Conservation (phyloP, 2,888 invertebrate genomes). For the Syrista parreyssii region DNA sequence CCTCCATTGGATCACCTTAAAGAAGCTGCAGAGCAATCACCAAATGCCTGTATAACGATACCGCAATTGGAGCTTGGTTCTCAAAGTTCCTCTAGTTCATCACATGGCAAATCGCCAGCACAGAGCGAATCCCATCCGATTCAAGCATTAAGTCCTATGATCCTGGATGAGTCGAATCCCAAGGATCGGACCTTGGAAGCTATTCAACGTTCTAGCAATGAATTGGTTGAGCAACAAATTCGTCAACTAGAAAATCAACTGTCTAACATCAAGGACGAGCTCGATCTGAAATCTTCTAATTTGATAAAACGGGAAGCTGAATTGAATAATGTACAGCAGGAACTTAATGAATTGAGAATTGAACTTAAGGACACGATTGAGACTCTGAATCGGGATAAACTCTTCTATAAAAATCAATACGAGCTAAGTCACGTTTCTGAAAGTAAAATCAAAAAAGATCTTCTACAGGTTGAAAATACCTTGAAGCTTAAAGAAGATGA, state of each 20-base stretch:
- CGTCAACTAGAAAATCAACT: conserved; percentile 73
- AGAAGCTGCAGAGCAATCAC: conserved; percentile 33
- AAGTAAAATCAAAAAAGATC: conserved; percentile 69
- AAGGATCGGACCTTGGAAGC: conserved; percentile 21
- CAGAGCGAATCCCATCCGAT: neutral
- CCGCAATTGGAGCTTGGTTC: conserved; percentile 54
- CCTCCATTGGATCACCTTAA: conserved; percentile 13
- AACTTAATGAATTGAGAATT: conserved; percentile 70
- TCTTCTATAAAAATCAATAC: conserved; percentile 70
- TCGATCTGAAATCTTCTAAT: conserved; percentile 72
- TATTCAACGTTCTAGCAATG: conserved; percentile 5
- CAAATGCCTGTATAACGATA: conserved; percentile 38
- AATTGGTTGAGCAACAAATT: conserved; percentile 17
- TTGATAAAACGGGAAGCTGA: conserved; percentile 72
- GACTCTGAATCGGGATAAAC: conserved; percentile 70
- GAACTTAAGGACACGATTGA: conserved; percentile 70
- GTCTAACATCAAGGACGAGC: conserved; percentile 70
- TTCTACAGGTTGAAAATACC: conserved; percentile 70
- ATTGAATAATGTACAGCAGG: conserved; percentile 68
- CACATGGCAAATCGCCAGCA: neutral
- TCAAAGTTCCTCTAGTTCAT: conserved; percentile 33
- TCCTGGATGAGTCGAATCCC: neutral
- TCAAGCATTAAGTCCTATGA: neutral
- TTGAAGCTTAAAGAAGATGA: conserved; percentile 65
- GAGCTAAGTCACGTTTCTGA: conserved; percentile 70